phyloP scores from a whole-genome alignment of 2,888 invertebrate genomes.

The Epinotia ramella region DNA sequence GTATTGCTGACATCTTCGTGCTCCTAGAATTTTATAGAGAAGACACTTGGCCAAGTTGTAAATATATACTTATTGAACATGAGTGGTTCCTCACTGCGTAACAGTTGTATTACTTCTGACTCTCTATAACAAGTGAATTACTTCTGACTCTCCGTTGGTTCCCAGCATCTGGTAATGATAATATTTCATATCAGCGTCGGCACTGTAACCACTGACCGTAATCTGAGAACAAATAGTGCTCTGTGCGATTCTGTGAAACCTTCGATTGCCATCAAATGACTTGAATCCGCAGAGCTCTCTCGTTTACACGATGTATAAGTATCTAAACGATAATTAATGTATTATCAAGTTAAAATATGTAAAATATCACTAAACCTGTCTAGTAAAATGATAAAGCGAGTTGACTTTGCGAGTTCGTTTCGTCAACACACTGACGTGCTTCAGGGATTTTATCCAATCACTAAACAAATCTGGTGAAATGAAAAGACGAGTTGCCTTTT shows the following conservation, averaged over 20 bases:
- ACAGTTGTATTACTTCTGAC: slow-evolving; percentile 5
- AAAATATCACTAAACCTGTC: no score
- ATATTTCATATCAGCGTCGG: slow-evolving; percentile 77
- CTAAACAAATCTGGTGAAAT: no score
- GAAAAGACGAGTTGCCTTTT: no score
- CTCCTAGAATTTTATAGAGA: no score
- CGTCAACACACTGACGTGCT: no score
- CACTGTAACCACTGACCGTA: slow-evolving; percentile 65
- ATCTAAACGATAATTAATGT: slow-evolving; percentile 15
- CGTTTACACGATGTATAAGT: slow-evolving; percentile 8
- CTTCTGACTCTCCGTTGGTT: slow-evolving; percentile 46
- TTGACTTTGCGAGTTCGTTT: no score
- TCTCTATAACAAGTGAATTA: slow-evolving; percentile 31
- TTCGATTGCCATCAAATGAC: slow-evolving; percentile 68
- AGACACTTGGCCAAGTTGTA: no score
- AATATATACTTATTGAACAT: neutral
- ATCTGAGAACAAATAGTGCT: slow-evolving; percentile 70
- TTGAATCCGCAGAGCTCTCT: slow-evolving; percentile 55
- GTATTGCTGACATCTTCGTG: no score
- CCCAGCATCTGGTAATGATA: slow-evolving; percentile 76
- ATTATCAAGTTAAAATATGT: no score
- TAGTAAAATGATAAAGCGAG: no score
- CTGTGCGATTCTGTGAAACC: slow-evolving; percentile 80
- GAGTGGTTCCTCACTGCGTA: neutral
- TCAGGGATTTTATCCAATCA: no score